Percentiles rank a stretch among this genome's conserved stretches.
Evolutionary conservation across 2,888 invertebrate species (phyloP).

Genomic region (Sphaeridia pumilis): DNA sequence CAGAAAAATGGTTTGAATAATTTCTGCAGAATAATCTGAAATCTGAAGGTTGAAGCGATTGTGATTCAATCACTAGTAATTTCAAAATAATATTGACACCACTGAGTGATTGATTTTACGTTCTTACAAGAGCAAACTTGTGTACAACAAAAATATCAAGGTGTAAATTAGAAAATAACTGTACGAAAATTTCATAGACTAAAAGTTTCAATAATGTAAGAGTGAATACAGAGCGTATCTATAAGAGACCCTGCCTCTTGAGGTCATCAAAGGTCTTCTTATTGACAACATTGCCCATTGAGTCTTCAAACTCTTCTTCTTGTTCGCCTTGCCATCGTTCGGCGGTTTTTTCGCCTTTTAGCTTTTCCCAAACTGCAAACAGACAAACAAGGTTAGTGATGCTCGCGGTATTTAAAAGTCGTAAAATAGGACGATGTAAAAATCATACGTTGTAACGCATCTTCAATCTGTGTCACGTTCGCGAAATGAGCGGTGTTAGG

Average conservation of each 20-base stretch:
- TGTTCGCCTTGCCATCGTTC: slow-evolving; percentile 95
- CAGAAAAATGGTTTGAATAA: too few species aligned
- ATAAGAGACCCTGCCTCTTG: slow-evolving; percentile 92
- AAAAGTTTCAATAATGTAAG: neutral
- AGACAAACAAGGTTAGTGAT: neutral
- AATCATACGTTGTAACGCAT: slow-evolving; percentile 76
- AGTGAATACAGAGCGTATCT: too few species aligned
- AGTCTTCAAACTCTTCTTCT: slow-evolving; percentile 98
- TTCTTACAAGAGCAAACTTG: too few species aligned
- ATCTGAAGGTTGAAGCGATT: too few species aligned
- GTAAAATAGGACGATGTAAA: neutral
- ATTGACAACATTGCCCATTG: slow-evolving; percentile 95
- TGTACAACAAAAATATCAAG: too few species aligned
- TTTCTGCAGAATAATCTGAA: too few species aligned
- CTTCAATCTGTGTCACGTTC: slow-evolving; percentile 97
- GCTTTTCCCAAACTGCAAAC: slow-evolving; percentile 81
- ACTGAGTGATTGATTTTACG: too few species aligned
- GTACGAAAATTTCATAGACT: too few species aligned
- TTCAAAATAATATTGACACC: too few species aligned
- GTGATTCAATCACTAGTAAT: too few species aligned
- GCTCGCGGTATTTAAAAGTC: neutral
- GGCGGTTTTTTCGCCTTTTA: slow-evolving; percentile 86
- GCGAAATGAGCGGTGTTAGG: slow-evolving; percentile 99
- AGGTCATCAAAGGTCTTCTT: slow-evolving; percentile 97
- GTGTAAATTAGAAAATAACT: too few species aligned